Evolutionary conservation across 2,113 vertebrate genomes (phyloP).

Genomic region (Nipponia nippon): DNA sequence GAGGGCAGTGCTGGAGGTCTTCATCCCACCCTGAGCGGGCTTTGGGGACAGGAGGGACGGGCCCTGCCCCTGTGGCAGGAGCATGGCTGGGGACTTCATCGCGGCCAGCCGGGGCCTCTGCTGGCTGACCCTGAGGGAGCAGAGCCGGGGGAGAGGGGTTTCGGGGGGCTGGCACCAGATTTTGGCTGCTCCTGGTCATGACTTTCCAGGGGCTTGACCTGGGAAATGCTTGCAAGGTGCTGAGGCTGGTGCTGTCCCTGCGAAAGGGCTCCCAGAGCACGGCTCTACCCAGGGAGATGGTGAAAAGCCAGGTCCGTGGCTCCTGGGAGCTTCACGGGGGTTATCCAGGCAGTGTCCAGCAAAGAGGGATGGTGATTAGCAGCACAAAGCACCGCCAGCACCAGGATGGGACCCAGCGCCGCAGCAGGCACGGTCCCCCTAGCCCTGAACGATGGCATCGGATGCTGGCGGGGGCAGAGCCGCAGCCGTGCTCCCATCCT

Average conservation of each 20-base stretch:
- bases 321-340: rapidly evolving
- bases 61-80: not conserved
- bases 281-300: too few species aligned
- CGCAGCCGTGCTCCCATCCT: not conserved
- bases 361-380: not conserved
- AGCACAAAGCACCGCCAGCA: not conserved
- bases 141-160: not conserved
- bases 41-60: not conserved
- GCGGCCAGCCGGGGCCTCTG: rapidly evolving
- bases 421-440: rapidly evolving
- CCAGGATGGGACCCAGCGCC: not conserved
- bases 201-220: not conserved
- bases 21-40: rapidly evolving
- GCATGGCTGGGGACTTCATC: not conserved
- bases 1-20: not conserved
- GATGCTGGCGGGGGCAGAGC: not conserved
- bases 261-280: not conserved
- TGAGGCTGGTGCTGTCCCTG: not conserved
- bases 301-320: not conserved
- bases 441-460: rapidly evolving
- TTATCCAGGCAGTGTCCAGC: not conserved
- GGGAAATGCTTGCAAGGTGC: not conserved
- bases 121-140: not conserved
- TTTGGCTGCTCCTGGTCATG: not conserved
- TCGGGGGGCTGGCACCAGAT: too few species aligned